Evolutionary conservation across 2,888 invertebrate genomes (phyloP), one percentile per base, ranked within the genome.

Genomic region (Galeruca laticollis): DNA sequence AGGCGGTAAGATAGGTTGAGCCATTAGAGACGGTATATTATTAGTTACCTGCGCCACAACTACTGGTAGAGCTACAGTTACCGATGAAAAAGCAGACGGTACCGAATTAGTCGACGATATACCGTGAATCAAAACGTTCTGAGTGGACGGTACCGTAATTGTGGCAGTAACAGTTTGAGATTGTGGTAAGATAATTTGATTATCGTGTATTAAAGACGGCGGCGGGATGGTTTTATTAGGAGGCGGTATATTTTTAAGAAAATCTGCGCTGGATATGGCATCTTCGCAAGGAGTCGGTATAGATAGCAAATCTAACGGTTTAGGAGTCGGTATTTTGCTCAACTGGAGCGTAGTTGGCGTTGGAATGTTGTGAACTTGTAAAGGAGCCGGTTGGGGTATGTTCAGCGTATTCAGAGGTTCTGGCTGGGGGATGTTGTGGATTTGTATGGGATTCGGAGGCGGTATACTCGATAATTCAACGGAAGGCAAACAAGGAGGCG

Each of bases 271-370:
- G 2, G 83, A 79, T 56, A 82, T 80, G 40, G 72, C 75, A 35
- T 79, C 79, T 63, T 85, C 84, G 49, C 74, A 83, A 1, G 87
- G 87, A 20, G 87, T 85, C 2, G 90, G 89, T 73, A 89, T 88
- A 75, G 88, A 88, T 75, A 88, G 85, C 60, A 88, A 85, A 77
- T 91, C 90, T 78, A 90, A 82, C 57, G 90, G 90, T 75, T 90
- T 88, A 0, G 89, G 89, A 75, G 89, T 89, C 8, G 89, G 89
- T 72, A 90, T 90, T 75, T 89, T 89, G 77, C 87, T 90, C 60
- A 90, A 79, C 73, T 89, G 88, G 60, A 89, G 86, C 3, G 90
- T 89, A 78, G 88, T 87, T 0, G 91, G 90, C 2, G 89, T 88
- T 21, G 90, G 90, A 78, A 90, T 90, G 71, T 89, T 89, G 78